phyloP scores from a whole-genome alignment of 2,797 vertebrate species.

The Potorous gilbertii region DNA sequence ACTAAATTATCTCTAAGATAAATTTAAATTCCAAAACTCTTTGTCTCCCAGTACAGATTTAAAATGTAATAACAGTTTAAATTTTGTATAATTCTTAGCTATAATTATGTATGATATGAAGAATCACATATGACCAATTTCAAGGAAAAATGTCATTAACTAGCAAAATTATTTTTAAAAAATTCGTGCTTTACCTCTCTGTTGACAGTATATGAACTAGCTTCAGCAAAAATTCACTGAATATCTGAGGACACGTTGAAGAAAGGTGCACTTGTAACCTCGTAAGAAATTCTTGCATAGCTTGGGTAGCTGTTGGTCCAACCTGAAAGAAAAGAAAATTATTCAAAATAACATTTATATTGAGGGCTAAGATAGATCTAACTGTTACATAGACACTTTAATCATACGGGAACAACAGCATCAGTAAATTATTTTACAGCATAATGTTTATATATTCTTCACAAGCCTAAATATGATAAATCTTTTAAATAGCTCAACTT shows the following conservation, averaged over 20 bases:
- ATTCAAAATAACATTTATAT: constrained; percentile 37
- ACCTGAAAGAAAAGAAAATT: constrained; percentile 84
- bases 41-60: background rate
- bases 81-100: background rate
- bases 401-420: background rate
- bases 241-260: constrained; percentile 97
- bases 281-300: constrained; percentile 98
- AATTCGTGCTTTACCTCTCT: constrained; percentile 90
- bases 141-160: background rate
- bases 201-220: constrained; percentile 98
- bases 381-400: background rate
- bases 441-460: background rate
- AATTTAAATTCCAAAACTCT: background rate
- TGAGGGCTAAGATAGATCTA: background rate
- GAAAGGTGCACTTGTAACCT: constrained; percentile 98
- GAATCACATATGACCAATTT: background rate
- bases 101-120: background rate
- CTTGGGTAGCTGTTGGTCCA: constrained; percentile 98
- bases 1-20: background rate
- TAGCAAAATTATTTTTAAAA: background rate
- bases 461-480: background rate
- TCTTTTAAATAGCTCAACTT: background rate
- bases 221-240: constrained; percentile 98
- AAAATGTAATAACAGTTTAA: background rate
- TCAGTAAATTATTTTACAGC: background rate